Evolutionary conservation across 2,888 invertebrate species (phyloP).

Genomic region (Sinodicranocentrus sp.): DNA sequence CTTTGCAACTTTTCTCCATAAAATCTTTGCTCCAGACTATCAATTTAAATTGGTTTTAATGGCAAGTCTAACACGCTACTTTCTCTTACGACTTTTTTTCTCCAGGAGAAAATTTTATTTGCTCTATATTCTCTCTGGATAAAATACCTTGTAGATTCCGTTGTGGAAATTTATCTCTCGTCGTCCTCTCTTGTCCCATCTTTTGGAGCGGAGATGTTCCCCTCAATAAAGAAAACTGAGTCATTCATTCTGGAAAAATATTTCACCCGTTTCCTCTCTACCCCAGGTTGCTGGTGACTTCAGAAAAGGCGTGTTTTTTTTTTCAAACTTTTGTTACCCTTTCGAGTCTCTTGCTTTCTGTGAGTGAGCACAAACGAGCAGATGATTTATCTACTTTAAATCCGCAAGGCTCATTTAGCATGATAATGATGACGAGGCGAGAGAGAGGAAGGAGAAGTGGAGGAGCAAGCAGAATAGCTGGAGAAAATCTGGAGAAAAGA

Average conservation of each 20-base stretch:
- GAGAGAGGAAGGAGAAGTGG: constrained; percentile 19
- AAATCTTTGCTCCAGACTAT: neutral
- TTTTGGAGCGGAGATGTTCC: neutral
- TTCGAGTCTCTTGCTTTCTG: neutral
- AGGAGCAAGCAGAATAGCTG: neutral
- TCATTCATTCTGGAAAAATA: constrained; percentile 5
- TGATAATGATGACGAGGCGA: constrained; percentile 56
- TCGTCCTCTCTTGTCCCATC: neutral
- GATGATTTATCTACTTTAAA: constrained; percentile 63
- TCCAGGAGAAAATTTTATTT: neutral
- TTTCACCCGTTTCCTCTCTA: constrained; percentile 41
- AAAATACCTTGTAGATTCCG: neutral
- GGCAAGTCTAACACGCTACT: neutral
- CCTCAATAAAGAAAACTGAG: neutral
- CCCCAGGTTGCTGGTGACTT: neutral
- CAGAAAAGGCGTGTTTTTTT: neutral
- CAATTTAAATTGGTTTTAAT: neutral
- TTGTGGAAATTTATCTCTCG: constrained; percentile 50
- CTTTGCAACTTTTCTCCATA: neutral
- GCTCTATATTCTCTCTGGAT: no score
- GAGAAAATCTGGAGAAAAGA: no score
- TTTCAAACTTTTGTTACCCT: neutral
- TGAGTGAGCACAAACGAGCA: constrained; percentile 39
- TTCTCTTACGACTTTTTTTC: neutral
- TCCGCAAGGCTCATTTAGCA: constrained; percentile 61